A percentile compares a stretch with the other conserved stretches of the same genome.
phyloP scores from a whole-genome alignment of 2,888 invertebrate genomes.

The Daptonema setosum region DNA sequence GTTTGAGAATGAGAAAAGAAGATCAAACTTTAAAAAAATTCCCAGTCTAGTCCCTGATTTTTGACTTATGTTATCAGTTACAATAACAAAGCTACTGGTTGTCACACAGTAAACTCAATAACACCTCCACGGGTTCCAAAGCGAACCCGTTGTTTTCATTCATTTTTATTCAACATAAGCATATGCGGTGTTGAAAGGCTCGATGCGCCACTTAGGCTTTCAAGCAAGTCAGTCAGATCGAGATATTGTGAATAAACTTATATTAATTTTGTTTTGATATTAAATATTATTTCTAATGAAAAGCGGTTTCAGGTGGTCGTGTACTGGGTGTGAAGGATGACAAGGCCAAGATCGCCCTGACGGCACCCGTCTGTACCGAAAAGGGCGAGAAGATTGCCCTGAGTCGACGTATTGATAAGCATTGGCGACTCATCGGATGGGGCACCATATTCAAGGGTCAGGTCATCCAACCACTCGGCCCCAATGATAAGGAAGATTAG shows the following conservation, averaged over 20 bases:
- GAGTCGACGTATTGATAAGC: constrained; percentile 90
- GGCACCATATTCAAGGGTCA: constrained; percentile 93
- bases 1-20: not conserved
- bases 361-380: constrained; percentile 94
- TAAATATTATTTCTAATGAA: no score
- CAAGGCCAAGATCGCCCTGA: constrained; percentile 57
- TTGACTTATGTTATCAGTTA: not conserved
- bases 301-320: constrained; percentile 29
- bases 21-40: not conserved
- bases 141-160: not conserved
- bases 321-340: constrained; percentile 31
- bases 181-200: not conserved
- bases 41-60: not conserved
- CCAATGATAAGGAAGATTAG: not conserved
- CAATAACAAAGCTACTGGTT: not conserved
- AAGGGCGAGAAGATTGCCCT: constrained; percentile 97
- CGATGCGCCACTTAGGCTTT: no score
- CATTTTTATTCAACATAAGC: no score
- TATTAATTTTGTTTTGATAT: no score
- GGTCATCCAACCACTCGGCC: constrained; percentile 54
- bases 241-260: no score
- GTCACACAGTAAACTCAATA: not conserved
- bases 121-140: not conserved
- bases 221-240: no score
- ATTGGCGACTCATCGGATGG: constrained; percentile 99